A percentile compares a stretch with the other conserved stretches of the same genome.
Conservation (phyloP, 2,113 vertebrate genomes). For the Malaclemys terrapin region DNA sequence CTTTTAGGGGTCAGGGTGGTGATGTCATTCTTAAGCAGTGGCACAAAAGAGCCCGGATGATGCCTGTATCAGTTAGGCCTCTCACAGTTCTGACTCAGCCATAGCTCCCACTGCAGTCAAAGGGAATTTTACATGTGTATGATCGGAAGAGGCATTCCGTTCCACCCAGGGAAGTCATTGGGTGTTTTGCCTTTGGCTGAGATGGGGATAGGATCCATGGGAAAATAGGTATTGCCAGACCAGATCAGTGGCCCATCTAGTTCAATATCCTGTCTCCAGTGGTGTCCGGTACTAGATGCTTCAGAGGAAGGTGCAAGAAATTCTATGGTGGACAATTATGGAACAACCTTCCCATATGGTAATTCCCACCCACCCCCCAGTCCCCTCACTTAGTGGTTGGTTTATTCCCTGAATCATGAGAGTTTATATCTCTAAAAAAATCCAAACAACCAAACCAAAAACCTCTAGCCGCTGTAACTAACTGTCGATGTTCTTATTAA, state of each 20-base stretch:
- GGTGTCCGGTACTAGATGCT: not conserved
- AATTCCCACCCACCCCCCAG: not conserved
- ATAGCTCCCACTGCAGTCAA: accelerated
- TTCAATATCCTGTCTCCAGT: not conserved
- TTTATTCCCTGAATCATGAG: not conserved
- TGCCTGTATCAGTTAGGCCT: accelerated
- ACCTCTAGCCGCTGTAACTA: not conserved
- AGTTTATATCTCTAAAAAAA: not conserved
- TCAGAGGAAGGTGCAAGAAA: not conserved
- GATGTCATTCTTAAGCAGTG: not conserved
- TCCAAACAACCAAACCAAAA: not conserved
- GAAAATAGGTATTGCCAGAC: not conserved
- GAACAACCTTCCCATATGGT: not conserved
- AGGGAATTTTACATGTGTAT: accelerated
- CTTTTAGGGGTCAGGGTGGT: accelerated
- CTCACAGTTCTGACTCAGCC: not conserved
- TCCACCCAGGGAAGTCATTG: not conserved
- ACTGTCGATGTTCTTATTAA: accelerated
- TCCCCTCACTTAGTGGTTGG: not conserved
- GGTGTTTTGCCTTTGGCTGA: not conserved
- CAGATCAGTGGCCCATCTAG: accelerated
- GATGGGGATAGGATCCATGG: accelerated
- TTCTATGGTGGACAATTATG: not conserved
- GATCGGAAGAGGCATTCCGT: accelerated
- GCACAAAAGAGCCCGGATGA: not conserved